phyloP scores from a whole-genome alignment of 2,888 invertebrate genomes.

The Drosophila parthenogenetica region DNA sequence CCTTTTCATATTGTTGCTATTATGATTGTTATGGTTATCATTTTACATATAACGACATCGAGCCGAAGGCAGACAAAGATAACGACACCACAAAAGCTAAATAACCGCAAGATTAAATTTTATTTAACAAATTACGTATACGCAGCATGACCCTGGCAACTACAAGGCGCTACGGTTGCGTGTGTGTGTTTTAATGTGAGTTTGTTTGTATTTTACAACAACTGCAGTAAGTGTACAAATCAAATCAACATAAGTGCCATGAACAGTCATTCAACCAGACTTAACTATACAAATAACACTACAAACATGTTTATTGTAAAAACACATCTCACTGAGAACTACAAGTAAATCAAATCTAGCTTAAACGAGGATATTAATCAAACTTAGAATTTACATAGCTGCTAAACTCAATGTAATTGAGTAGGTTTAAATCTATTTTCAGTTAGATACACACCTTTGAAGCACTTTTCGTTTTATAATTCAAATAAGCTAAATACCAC shows the following conservation, averaged over 20 bases:
- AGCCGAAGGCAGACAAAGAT: conserved; percentile 57
- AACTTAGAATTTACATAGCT: no score
- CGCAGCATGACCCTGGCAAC: conserved; percentile 42
- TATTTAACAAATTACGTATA: conserved; percentile 75
- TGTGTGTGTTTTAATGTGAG: conserved; percentile 15
- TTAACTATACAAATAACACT: conserved; percentile 48
- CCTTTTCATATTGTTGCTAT: conserved; percentile 60
- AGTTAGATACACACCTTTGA: no score
- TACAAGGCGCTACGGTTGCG: conserved; percentile 12
- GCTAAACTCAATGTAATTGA: no score
- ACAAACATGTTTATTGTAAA: conserved; percentile 6
- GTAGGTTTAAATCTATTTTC: no score
- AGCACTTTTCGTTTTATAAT: no score
- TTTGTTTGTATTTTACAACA: conserved; percentile 22
- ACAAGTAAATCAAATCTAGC: conserved; percentile 53
- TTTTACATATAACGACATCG: conserved; percentile 37
- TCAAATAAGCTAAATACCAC: no score
- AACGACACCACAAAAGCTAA: conserved; percentile 60
- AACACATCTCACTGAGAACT: conserved; percentile 14
- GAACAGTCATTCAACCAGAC: conserved; percentile 60
- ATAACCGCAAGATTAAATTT: conserved; percentile 77
- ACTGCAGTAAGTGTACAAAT: conserved; percentile 47
- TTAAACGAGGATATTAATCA: conserved; percentile 35
- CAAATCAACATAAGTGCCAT: conserved; percentile 66
- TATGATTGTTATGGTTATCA: conserved; percentile 54